phyloP scores from a whole-genome alignment of 2,113 vertebrate species.

The Corythornis vintsioides region DNA sequence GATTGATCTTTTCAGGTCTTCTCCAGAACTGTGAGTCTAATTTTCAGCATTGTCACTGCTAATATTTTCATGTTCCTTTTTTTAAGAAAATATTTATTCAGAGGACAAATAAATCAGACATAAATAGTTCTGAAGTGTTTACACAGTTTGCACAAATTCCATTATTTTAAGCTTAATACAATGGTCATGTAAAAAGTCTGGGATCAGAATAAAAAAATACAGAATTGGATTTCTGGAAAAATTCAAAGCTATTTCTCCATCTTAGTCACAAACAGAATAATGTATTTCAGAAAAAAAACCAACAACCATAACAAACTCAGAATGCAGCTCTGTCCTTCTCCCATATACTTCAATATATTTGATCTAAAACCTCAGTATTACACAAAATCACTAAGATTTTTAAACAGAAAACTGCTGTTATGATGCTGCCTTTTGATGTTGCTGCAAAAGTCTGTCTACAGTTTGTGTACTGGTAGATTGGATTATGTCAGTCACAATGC shows the following conservation, averaged over 20 bases:
- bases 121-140: neutral
- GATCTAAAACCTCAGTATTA: neutral
- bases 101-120: constrained; percentile 17
- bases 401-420: neutral
- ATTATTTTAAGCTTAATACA: constrained; percentile 46
- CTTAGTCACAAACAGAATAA: constrained; percentile 3
- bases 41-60: neutral
- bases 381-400: neutral
- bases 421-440: neutral
- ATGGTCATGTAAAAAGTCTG: neutral
- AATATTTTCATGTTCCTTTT: neutral
- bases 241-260: constrained; percentile 24
- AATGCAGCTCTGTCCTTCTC: neutral
- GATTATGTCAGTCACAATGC: neutral
- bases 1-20: neutral
- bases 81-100: neutral
- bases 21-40: neutral
- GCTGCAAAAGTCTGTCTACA: neutral
- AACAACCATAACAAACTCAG: neutral
- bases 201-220: neutral
- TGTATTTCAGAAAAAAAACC: neutral
- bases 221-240: constrained; percentile 9
- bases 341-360: neutral
- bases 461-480: neutral
- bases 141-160: neutral